Evolutionary conservation across 1,140 invertebrate genomes (phyloP).

Genomic region (Temnothorax longispinosus): DNA sequence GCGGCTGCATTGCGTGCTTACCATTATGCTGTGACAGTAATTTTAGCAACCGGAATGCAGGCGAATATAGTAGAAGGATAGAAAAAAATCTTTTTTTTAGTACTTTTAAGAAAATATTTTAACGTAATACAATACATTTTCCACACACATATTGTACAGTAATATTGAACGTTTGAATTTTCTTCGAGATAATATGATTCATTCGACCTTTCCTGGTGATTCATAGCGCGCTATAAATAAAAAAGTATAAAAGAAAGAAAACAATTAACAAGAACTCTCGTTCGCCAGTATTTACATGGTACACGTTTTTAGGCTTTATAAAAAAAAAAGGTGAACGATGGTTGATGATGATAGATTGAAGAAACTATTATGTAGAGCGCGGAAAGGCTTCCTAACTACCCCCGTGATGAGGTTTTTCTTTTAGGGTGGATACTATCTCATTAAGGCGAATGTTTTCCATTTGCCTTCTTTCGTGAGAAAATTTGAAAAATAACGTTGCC

Average conservation of each 20-base stretch:
- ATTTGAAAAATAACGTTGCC: slow-evolving; percentile 29
- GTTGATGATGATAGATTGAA: slow-evolving; percentile 47
- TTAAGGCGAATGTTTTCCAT: slow-evolving; percentile 31
- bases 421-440: slow-evolving; percentile 42
- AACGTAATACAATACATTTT: not conserved
- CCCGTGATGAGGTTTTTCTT: slow-evolving; percentile 44
- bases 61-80: not conserved
- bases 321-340: slow-evolving; percentile 25
- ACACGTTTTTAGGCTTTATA: slow-evolving; percentile 10
- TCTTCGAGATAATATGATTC: not conserved
- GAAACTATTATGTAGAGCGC: slow-evolving; percentile 35
- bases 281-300: slow-evolving; percentile 20
- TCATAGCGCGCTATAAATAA: not conserved
- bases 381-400: slow-evolving; percentile 7
- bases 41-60: not conserved
- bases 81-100: not conserved
- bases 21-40: not conserved
- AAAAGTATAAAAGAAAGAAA: not conserved
- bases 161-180: not conserved
- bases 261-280: slow-evolving; percentile 19
- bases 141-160: not conserved
- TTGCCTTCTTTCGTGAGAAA: slow-evolving; percentile 37
- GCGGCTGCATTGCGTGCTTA: not conserved
- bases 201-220: not conserved
- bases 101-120: not conserved